Base-by-base conservation (phyloP, 2,888 invertebrate genomes). In the Neoaliturus tenellus region DNA sequence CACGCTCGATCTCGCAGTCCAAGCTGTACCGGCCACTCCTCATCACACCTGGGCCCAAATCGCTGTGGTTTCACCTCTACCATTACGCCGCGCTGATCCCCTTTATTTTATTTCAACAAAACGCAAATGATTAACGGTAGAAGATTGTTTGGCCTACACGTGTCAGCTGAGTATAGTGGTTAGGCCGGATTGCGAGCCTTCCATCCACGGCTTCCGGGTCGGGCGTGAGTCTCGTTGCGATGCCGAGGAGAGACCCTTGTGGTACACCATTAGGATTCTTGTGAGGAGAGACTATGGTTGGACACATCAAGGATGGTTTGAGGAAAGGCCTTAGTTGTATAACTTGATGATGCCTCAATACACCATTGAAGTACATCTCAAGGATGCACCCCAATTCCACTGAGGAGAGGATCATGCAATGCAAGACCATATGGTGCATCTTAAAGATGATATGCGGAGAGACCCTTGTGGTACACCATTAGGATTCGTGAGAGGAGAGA, bases 61-160 rank as follows among this genome's bases (percentile, higher is more conserved):
- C 28, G 78, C 33, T 78, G 78, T 55, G 78, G 78, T 78, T 55
- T 55, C 44, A 12, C 23, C 48, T 41, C 51, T 31, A 28, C 78
- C 78, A 78, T 78, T 78, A 78, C 78, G 33, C 55, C 31, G 20
- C 58, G 41, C 81, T 69, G 81, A 81, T 81, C 81, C 81, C 81
- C 81, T 81, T 81, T 81, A 81, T 81, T 81, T 81, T 69, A 69
- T 81, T 69, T 81, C 81, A 67, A 81, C 81, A 81, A 78, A 78
- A 78, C 78, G 78, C 78, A 78, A 78, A 78, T 78, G 78, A 78
- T 78, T 78, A 78, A 78, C 78, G 78, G 78, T 78, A 78, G 78
- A 78, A 78, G 78, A 78, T 78, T 78, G 78, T 78, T 78, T 78
- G 78, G 78, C 51, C 78, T 75, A 44, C 75, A 44, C 75, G 75